Evolutionary conservation across 2,797 vertebrate genomes (phyloP), one percentile per base, ranked within the genome.

Genomic region (Tapera naevia): DNA sequence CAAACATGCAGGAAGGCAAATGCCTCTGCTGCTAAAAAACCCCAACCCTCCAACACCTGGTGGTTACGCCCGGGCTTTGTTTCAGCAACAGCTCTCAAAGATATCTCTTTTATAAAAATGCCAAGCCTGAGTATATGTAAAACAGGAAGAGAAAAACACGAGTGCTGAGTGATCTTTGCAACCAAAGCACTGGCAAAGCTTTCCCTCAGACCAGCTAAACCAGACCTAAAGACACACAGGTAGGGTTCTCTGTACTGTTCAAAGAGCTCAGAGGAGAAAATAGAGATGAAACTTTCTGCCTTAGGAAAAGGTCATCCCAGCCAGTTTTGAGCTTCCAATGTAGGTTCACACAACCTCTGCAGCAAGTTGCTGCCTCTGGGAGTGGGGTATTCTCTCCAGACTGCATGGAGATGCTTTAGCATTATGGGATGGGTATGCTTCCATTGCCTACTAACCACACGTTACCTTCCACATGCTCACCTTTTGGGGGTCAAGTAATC

Each of bases 391-490:
- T 86, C 67, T 37, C 81, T 80, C 25, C 54, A 51, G 84, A n/a
- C 4, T 53, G 56, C 33, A 13, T 0, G 0, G 27, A 37, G 10
- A 45, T 51, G n/a, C n/a, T n/a, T n/a, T n/a, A n/a, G n/a, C 60
- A 24, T 9, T n/a, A 18, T 0, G 11, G 57, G 37, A 18, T 11
- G 32, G n/a, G 17, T 37, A 53, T 22, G 4, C 2, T 54, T 17
- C 62, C 4, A 0, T 25, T 3, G 0, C n/a, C 45, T 33, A 13
- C 0, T 1, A 62, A 30, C 32, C 71, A 45, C 56, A 10, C 2
- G 7, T 14, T 51, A 6, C 62, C 57, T 51, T 1, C 4, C 43
- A 24, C 22, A 37, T 6, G 37, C 98, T 98, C 81, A 98, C 98
- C 96, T 96, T 78, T 91, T 69, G 0, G 91, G 93, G 78, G 50